phyloP scores from a whole-genome alignment of 1,140 invertebrate species.

The Drosophila pandora region DNA sequence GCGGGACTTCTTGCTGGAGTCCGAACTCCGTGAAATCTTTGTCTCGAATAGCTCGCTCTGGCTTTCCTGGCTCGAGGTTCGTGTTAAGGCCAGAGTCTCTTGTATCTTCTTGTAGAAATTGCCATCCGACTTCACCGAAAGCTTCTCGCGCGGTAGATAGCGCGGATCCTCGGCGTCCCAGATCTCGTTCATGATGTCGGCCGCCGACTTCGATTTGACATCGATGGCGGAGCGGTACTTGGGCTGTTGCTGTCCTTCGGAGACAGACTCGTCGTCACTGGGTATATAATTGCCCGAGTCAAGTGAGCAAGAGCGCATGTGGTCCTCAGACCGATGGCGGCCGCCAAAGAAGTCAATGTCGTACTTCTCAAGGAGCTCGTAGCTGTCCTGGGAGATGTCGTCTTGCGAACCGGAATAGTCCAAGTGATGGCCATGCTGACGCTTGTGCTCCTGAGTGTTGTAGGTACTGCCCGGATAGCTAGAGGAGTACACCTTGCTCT shows the following conservation, averaged over 20 bases:
- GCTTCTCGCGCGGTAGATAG: slow-evolving; percentile 87
- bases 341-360: slow-evolving; percentile 86
- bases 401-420: slow-evolving; percentile 90
- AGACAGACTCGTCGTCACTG: slow-evolving; percentile 87
- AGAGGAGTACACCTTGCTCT: slow-evolving; percentile 90
- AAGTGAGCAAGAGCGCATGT: slow-evolving; percentile 87
- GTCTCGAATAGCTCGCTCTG: slow-evolving; percentile 88
- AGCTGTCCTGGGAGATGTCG: slow-evolving; percentile 94
- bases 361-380: slow-evolving; percentile 91
- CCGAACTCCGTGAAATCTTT: slow-evolving; percentile 87
- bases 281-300: slow-evolving; percentile 89
- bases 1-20: slow-evolving; percentile 86
- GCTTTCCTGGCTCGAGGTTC: slow-evolving; percentile 88
- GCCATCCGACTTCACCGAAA: slow-evolving; percentile 88
- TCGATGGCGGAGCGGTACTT: slow-evolving; percentile 82
- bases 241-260: slow-evolving; percentile 83
- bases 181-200: slow-evolving; percentile 85
- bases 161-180: slow-evolving; percentile 88
- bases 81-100: slow-evolving; percentile 84
- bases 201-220: slow-evolving; percentile 86
- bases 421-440: slow-evolving; percentile 86
- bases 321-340: slow-evolving; percentile 77
- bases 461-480: slow-evolving; percentile 92
- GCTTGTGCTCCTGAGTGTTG: slow-evolving; percentile 84
- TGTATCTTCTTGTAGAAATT: slow-evolving; percentile 88